A percentile compares a stretch with the other conserved stretches of the same genome.
phyloP scores from a whole-genome alignment of 2,888 invertebrate genomes.

The Agrilus biguttatus region DNA sequence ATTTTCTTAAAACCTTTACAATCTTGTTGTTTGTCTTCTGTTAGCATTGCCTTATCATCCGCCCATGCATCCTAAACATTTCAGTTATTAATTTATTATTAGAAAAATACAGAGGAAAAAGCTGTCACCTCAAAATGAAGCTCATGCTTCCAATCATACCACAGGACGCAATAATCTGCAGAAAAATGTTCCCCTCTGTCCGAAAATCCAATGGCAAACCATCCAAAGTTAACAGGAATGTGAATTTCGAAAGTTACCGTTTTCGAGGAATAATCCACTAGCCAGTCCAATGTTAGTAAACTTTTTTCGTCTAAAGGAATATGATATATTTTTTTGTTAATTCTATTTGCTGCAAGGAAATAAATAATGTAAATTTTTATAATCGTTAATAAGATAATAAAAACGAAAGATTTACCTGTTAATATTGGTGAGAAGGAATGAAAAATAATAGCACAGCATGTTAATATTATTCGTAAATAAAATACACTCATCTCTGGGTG shows the following conservation, averaged over 20 bases:
- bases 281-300: constrained; percentile 32
- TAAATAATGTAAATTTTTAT: no score
- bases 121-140: constrained; percentile 38
- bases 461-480: no score
- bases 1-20: constrained; percentile 45
- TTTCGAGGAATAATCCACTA: constrained; percentile 29
- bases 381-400: no score
- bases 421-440: no score
- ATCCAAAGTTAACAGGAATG: constrained; percentile 37
- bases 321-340: constrained; percentile 18
- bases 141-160: constrained; percentile 53
- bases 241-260: constrained; percentile 36
- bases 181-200: constrained; percentile 57
- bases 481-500: no score
- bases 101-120: neutral
- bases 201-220: constrained; percentile 82
- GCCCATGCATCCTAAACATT: constrained; percentile 56
- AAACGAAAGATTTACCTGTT: no score
- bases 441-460: no score
- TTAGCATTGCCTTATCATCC: constrained; percentile 48
- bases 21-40: constrained; percentile 57
- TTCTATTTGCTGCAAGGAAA: no score
- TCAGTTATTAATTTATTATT: constrained; percentile 3
- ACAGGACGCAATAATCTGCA: constrained; percentile 71
- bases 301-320: constrained; percentile 29